Conservation (phyloP, 2,797 vertebrate genomes). For the Falco cherrug region DNA sequence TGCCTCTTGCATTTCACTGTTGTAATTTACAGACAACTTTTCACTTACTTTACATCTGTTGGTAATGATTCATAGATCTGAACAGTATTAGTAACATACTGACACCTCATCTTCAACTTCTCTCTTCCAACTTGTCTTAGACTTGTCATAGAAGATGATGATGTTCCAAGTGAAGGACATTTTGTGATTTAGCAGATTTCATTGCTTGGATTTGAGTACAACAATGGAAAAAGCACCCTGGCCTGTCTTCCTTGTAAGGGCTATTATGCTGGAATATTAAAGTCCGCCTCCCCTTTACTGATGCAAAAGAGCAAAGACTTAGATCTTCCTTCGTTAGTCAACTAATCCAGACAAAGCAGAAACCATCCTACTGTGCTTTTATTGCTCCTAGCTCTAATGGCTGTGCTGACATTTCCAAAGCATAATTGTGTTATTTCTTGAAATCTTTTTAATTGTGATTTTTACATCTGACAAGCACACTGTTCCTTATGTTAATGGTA, state of each 20-base stretch:
- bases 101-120: conserved; percentile 49
- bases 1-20: neutral
- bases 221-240: neutral
- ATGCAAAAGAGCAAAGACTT: neutral
- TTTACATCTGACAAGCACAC: conserved; percentile 1
- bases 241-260: neutral
- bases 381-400: neutral
- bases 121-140: conserved; percentile 46
- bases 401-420: conserved; percentile 24
- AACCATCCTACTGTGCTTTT: neutral
- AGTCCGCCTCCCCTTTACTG: neutral
- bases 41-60: conserved; percentile 38
- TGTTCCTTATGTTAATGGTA: neutral
- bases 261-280: neutral
- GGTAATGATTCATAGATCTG: conserved; percentile 54
- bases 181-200: conserved; percentile 35
- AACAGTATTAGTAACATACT: conserved; percentile 55
- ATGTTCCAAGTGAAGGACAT: conserved; percentile 52
- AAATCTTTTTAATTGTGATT: conserved; percentile 21
- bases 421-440: conserved; percentile 5
- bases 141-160: conserved; percentile 45
- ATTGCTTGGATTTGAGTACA: neutral
- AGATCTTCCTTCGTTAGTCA: neutral
- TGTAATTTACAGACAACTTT: conserved; percentile 13
- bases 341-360: neutral